phyloP scores from a whole-genome alignment of 2,888 invertebrate genomes.

The Drosophila borborema region DNA sequence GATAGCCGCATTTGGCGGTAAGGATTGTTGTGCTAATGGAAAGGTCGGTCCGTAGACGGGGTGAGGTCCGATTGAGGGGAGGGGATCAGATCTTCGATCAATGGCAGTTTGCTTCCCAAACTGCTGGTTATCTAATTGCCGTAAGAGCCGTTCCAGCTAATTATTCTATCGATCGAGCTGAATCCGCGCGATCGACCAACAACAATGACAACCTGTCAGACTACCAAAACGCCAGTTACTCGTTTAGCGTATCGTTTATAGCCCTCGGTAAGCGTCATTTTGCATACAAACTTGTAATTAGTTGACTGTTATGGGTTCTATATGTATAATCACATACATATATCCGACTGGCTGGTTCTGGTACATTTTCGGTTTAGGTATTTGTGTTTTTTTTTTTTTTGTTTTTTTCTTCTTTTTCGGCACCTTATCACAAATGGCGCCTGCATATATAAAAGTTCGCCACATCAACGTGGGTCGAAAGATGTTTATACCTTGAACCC shows the following conservation, averaged over 20 bases:
- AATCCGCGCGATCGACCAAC: slow-evolving; percentile 6
- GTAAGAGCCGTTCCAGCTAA: slow-evolving; percentile 50
- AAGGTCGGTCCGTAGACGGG: not conserved
- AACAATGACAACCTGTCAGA: slow-evolving; percentile 6
- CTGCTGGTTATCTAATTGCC: slow-evolving; percentile 75
- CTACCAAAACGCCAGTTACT: slow-evolving; percentile 20
- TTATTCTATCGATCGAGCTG: slow-evolving; percentile 4
- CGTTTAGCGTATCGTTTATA: slow-evolving; percentile 33
- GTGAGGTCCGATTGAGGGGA: too few species aligned
- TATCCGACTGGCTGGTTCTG: slow-evolving; percentile 25
- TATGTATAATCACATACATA: not conserved
- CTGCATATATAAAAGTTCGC: slow-evolving; percentile 26
- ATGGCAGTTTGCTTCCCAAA: slow-evolving; percentile 24
- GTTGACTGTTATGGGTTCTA: slow-evolving; percentile 32
- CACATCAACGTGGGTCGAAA: slow-evolving; percentile 42
- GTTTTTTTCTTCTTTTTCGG: slow-evolving; percentile 11
- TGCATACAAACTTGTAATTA: slow-evolving; percentile 56
- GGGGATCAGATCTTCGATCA: slow-evolving; percentile 6
- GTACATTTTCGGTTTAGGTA: slow-evolving; percentile 31
- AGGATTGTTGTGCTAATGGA: not conserved
- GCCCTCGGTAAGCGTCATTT: slow-evolving; percentile 8
- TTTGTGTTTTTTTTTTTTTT: not conserved
- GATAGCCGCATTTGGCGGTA: slow-evolving; percentile 25
- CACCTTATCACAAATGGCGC: not conserved
- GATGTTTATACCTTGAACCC: not conserved